Evolutionary conservation across 2,797 vertebrate species (phyloP), one percentile per base, ranked within the genome.

Genomic region (Sebastes matsubarae): DNA sequence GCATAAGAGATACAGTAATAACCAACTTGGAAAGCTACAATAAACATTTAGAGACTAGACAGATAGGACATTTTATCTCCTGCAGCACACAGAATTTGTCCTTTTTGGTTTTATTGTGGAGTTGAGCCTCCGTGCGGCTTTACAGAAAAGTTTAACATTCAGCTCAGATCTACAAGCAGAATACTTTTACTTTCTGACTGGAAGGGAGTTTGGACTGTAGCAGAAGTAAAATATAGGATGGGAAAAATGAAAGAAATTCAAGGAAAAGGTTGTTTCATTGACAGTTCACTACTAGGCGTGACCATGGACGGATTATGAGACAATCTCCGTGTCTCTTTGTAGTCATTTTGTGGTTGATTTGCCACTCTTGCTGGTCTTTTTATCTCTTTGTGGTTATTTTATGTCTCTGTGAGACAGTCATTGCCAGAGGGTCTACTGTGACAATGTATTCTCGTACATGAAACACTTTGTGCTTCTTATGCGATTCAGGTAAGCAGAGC

Each of bases 1-100:
- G 79, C 66, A 82, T 81, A 77, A 29, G 30, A 72, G 63, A 80
- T 82, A 76, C 58, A 75, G 81, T 71, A 79, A 91, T 89, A 83
- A 77, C 81, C 69, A 57, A 75, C 52, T 63, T 50, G 29, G 70
- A 85, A 76, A 61, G 75, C 34, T 54, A 72, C 80, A 86, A 85
- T 81, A 79, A 92, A 69, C 63, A 85, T 72, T 81, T 64, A 59
- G 12, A 79, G 83, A 74, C 29, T 6, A 68, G 76, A 74, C 52
- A 72, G 85, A 89, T 78, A 34, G 68, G 58, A 81, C 4, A 6
- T 75, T 80, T 84, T 75, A 82, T 87, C 75, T 78, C 22, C 25
- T n/a, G 11, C 60, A 55, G 59, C 61, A 68, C 69, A 76, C 30
- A 77, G 73, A 75, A 61, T 83, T 74, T 78, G 63, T 85, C 68